These are phyloP conservation scores for Cremastobaeus sp. DNA, from an alignment of 2,888 invertebrate genomes.

Conservation along the genomic window DNA sequence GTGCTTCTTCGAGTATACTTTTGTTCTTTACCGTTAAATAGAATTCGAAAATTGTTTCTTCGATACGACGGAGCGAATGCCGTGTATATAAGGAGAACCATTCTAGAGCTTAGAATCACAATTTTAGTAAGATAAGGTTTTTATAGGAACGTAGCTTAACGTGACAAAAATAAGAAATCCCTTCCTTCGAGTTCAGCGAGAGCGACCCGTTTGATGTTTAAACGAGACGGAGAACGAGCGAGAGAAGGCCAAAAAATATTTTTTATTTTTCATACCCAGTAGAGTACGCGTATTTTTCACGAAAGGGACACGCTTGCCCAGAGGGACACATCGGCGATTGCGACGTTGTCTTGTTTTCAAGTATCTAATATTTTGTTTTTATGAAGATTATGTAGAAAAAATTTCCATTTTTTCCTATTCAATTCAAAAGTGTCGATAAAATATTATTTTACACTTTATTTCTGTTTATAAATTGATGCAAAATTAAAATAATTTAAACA, in stretches of 20 bases:
- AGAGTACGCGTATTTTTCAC: constrained; percentile 47
- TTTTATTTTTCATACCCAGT: constrained; percentile 60
- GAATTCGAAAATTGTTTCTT: no score
- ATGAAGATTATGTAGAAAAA: background rate
- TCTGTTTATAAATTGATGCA: no score
- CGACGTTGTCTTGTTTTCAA: constrained; percentile 25
- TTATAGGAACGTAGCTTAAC: constrained; percentile 36
- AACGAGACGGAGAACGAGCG: constrained; percentile 7
- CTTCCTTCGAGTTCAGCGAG: constrained; percentile 33
- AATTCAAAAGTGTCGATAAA: no score
- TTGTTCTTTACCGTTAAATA: background rate
- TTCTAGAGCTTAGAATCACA: constrained; percentile 52
- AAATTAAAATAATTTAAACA: no score
- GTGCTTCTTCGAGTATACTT: no score
- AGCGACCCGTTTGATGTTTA: constrained; percentile 10
- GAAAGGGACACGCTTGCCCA: constrained; percentile 6
- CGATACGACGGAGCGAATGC: background rate
- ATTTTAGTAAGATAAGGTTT: constrained; percentile 39
- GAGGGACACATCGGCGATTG: constrained; percentile 9
- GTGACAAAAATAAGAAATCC: constrained; percentile 36
- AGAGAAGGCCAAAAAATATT: constrained; percentile 56
- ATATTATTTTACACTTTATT: no score
- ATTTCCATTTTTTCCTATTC: background rate
- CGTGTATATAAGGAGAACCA: constrained; percentile 35
- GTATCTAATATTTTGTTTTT: constrained; percentile 7